Base-by-base conservation (phyloP, 1,140 invertebrate genomes). In the Lycorma delicatula region DNA sequence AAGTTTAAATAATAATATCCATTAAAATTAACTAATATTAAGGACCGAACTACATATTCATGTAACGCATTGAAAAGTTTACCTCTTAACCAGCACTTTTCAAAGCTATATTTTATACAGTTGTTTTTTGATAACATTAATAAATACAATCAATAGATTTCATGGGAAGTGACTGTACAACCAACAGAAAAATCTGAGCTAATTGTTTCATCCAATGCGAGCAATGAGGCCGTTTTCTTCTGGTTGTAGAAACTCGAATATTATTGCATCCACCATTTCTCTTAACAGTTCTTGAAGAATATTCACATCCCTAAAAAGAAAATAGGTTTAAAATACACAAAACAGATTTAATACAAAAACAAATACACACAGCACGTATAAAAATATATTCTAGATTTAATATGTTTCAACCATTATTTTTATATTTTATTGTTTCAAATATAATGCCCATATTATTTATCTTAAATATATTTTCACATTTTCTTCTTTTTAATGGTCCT, bases 181-280 rank as follows among this genome's bases (percentile, higher is more conserved):
- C n/a, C n/a, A n/a, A n/a, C n/a, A n/a, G n/a, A n/a, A n/a, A n/a
- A n/a, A n/a, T n/a, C n/a, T n/a, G n/a, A n/a, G n/a, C n/a, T n/a
- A n/a, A n/a, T n/a, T n/a, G n/a, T n/a, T n/a, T n/a, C n/a, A n/a
- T n/a, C n/a, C n/a, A n/a, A n/a, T n/a, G n/a, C n/a, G n/a, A n/a
- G n/a, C n/a, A n/a, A n/a, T n/a, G n/a, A 93, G 73, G n/a, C 78
- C 75, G 72, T 92, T 87, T 60, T 80, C 70, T 59, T 82, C 74
- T 0, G 92, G 92, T 69, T 93, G 80, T 50, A 93, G 77, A 63
- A 93, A 86, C 67, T 94, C 87, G 34, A 82, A 71, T 12, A 92
- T 79, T 54, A 93, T 81, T 38, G 80, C 83, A 22, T 81, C 70
- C 6, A 94, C 84, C 81, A 95, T 89, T 61, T 83, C 79, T n/a